These are phyloP conservation scores for Gobionotothen gibberifrons DNA, from an alignment of 2,797 vertebrate species.

Conservation along the genomic window DNA sequence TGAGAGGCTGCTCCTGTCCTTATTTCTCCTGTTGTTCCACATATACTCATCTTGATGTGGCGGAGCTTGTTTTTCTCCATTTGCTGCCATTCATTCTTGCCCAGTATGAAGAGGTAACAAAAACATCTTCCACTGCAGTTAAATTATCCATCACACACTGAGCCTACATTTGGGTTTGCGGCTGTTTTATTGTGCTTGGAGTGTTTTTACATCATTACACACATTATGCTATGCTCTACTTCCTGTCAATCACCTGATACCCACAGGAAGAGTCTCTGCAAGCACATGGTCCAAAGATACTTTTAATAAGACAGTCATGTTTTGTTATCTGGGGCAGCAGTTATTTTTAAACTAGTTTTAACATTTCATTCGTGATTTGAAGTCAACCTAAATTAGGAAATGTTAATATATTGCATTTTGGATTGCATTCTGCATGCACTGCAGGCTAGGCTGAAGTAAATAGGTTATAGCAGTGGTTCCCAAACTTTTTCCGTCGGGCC, in stretches of 20 bases:
- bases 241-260: slow-evolving; percentile 66
- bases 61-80: slow-evolving; percentile 28
- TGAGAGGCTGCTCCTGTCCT: slow-evolving; percentile 8
- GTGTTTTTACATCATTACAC: slow-evolving; percentile 32
- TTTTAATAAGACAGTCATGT: slow-evolving; percentile 12
- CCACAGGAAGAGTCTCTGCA: slow-evolving; percentile 37
- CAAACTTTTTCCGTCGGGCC: too few relatives aligned
- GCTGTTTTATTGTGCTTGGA: slow-evolving; percentile 19
- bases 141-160: slow-evolving; percentile 33
- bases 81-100: slow-evolving; percentile 24
- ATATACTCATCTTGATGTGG: slow-evolving; percentile 24
- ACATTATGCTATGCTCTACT: slow-evolving; percentile 47
- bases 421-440: background rate
- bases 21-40: background rate
- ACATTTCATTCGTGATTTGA: background rate
- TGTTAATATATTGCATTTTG: background rate
- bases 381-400: background rate
- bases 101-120: slow-evolving; percentile 23
- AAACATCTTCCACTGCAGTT: slow-evolving; percentile 29
- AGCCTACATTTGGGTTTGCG: slow-evolving; percentile 43
- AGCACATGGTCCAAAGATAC: slow-evolving; percentile 21
- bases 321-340: slow-evolving; percentile 28
- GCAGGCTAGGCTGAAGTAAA: background rate
- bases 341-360: slow-evolving; percentile 13
- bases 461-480: background rate